A percentile compares a stretch with the other conserved stretches of the same genome.
Conservation (phyloP, 2,888 invertebrate species). For the Hemistola chrysoprasaria region DNA sequence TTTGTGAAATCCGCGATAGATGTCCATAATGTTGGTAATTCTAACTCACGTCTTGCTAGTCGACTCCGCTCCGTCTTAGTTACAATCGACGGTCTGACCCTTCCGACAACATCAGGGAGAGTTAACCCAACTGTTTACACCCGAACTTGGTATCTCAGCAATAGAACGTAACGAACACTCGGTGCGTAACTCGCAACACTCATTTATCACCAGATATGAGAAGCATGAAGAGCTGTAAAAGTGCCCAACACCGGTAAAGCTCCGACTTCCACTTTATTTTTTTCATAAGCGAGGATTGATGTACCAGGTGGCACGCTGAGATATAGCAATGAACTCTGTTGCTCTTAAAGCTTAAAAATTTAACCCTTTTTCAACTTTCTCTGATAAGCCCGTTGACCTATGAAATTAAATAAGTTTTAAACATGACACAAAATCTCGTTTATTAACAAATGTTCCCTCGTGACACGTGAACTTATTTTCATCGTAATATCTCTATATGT, state of each 20-base stretch:
- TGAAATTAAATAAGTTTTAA: slow-evolving; percentile 8
- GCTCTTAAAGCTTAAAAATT: slow-evolving; percentile 30
- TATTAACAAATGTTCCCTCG: slow-evolving; percentile 2
- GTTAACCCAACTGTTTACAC: slow-evolving; percentile 48
- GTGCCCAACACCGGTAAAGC: slow-evolving; percentile 35
- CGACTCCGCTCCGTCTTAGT: slow-evolving; percentile 9
- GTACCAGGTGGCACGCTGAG: slow-evolving; percentile 39
- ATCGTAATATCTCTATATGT: slow-evolving; percentile 22
- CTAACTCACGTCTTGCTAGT: slow-evolving; percentile 4
- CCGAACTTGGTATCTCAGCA: slow-evolving; percentile 43
- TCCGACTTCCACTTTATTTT: slow-evolving; percentile 29
- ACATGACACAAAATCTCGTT: slow-evolving; percentile 8
- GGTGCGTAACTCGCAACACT: slow-evolving; percentile 64
- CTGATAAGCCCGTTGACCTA: slow-evolving; percentile 22
- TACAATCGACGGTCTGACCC: slow-evolving; percentile 19
- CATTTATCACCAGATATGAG: slow-evolving; percentile 70
- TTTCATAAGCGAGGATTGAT: slow-evolving; percentile 52
- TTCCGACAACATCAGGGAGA: slow-evolving; percentile 40
- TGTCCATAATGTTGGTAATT: slow-evolving; percentile 5
- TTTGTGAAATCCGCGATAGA: background rate
- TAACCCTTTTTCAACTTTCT: slow-evolving; percentile 27
- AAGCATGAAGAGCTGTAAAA: slow-evolving; percentile 59
- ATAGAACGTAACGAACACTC: slow-evolving; percentile 55
- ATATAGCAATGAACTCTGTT: slow-evolving; percentile 26
- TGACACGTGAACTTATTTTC: slow-evolving; percentile 1